Percentiles rank a stretch among this genome's conserved stretches.
Evolutionary conservation across 2,888 invertebrate species (phyloP).

Genomic region (Prenolepis imparis): DNA sequence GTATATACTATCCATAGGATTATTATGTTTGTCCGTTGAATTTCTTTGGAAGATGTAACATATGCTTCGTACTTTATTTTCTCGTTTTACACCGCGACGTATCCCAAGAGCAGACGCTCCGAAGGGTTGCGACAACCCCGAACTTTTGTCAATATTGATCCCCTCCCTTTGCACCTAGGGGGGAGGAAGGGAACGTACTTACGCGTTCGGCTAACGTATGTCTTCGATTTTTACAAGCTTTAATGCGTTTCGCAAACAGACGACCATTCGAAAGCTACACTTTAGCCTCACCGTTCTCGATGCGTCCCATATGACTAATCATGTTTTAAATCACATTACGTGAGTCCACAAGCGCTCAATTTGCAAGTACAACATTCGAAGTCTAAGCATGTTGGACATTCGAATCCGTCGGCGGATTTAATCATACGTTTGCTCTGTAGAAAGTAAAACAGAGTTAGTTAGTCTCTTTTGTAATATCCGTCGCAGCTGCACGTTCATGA

Average conservation of each 20-base stretch:
- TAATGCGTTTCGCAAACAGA: conserved; percentile 67
- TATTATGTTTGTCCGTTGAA: conserved; percentile 52
- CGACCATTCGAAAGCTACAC: conserved; percentile 35
- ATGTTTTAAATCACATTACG: conserved; percentile 45
- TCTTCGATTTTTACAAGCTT: conserved; percentile 74
- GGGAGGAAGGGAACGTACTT: not conserved
- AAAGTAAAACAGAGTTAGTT: conserved; percentile 35
- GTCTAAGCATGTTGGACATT: not conserved
- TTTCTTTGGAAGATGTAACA: conserved; percentile 60
- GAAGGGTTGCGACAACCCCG: conserved; percentile 56
- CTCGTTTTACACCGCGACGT: conserved; percentile 52
- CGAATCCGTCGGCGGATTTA: not conserved
- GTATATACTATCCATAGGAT: conserved; percentile 25
- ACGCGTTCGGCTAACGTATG: conserved; percentile 60
- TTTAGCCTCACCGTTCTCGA: conserved; percentile 20
- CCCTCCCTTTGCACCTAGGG: conserved; percentile 57
- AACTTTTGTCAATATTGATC: conserved; percentile 74
- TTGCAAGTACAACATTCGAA: conserved; percentile 44
- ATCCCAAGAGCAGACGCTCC: conserved; percentile 46
- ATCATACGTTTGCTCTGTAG: conserved; percentile 6
- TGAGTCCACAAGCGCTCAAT: conserved; percentile 42
- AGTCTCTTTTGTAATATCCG: not conserved
- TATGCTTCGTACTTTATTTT: conserved; percentile 59
- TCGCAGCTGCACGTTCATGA: conserved; percentile 17
- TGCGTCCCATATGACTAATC: conserved; percentile 47